Percentiles rank a stretch among this genome's conserved stretches.
Evolutionary conservation across 2,113 vertebrate species (phyloP).

Genomic region (Clupea harengus): DNA sequence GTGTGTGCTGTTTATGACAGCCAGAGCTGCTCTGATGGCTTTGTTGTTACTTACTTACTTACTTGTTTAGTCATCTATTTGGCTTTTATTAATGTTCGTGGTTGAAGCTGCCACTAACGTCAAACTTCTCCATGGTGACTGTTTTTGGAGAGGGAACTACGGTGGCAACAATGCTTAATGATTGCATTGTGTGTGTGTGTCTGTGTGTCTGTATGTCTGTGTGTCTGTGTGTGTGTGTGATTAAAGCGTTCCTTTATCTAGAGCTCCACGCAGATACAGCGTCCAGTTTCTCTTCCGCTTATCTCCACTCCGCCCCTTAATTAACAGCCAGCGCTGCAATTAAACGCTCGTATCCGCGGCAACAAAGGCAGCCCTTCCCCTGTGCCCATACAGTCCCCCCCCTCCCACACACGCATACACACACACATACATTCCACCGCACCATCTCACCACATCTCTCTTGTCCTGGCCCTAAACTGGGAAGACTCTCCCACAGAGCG

Average conservation of each 20-base stretch:
- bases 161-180: background rate
- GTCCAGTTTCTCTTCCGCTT: constrained; percentile 58
- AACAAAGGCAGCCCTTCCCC: constrained; percentile 50
- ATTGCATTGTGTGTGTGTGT: background rate
- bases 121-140: background rate
- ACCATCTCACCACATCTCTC: too few relatives aligned
- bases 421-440: background rate
- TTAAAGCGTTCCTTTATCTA: constrained; percentile 65
- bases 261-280: constrained; percentile 57
- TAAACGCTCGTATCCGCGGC: constrained; percentile 62
- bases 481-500: background rate
- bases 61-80: background rate
- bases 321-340: constrained; percentile 65
- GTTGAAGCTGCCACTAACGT: background rate
- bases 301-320: constrained; percentile 62
- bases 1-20: background rate
- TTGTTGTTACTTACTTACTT: background rate
- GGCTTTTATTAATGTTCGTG: background rate
- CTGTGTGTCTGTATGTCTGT: background rate
- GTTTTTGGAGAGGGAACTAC: background rate
- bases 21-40: background rate
- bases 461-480: background rate
- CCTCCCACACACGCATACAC: background rate
- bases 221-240: background rate
- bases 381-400: constrained; percentile 23